phyloP scores from a whole-genome alignment of 2,113 vertebrate genomes.

The Zosterops hypoxanthus region DNA sequence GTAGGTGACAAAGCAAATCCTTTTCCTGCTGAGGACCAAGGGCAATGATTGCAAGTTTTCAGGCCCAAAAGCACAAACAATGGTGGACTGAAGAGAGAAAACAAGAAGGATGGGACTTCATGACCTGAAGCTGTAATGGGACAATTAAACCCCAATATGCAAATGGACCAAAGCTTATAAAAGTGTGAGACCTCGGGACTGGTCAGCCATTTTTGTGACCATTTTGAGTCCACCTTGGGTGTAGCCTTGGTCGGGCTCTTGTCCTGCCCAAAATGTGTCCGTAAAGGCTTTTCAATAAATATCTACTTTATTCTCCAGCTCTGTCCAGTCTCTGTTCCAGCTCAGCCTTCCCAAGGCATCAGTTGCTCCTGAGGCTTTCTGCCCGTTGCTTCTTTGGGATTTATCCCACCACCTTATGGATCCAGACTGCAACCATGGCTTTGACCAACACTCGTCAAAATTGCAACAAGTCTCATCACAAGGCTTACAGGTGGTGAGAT shows the following conservation, averaged over 20 bases:
- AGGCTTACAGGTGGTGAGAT: neutral
- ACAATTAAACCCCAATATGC: neutral
- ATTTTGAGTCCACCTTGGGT: neutral
- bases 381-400: neutral
- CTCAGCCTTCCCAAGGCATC: neutral
- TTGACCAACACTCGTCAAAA: neutral
- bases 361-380: neutral
- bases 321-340: neutral
- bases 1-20: neutral
- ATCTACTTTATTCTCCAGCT: neutral
- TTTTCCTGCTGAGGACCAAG: neutral
- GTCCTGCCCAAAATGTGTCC: neutral
- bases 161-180: neutral
- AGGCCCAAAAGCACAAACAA: neutral
- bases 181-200: neutral
- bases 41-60: neutral
- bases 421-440: fast-evolving
- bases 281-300: neutral
- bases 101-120: neutral
- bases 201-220: neutral
- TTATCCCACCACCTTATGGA: neutral
- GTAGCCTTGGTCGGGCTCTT: neutral
- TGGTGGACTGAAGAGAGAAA: neutral
- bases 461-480: fast-evolving
- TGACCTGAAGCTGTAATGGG: neutral